Evolutionary conservation across 2,888 invertebrate genomes (phyloP).

Genomic region (Cyclophora punctaria): DNA sequence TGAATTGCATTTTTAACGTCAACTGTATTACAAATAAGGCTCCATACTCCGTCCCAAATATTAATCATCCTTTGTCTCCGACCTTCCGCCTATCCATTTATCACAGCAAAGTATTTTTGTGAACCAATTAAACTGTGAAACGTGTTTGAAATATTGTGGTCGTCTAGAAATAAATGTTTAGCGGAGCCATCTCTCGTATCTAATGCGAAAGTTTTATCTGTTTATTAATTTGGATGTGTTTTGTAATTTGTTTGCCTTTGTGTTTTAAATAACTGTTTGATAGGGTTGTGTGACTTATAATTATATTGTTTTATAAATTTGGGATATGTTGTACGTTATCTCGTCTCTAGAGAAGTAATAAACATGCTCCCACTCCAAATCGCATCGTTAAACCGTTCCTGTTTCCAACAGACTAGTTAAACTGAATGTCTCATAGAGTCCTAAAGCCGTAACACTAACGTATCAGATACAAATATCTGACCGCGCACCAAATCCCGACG

Average conservation of each 20-base stretch:
- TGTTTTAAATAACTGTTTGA: no score
- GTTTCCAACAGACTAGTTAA: slow-evolving; percentile 16
- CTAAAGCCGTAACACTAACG: slow-evolving; percentile 32
- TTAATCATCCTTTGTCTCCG: slow-evolving; percentile 35
- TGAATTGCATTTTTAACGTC: slow-evolving; percentile 11
- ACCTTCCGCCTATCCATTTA: slow-evolving; percentile 32
- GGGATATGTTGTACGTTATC: no score
- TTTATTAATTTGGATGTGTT: no score
- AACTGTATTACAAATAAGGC: slow-evolving; percentile 14
- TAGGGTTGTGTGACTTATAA: no score
- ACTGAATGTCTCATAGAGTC: slow-evolving; percentile 16
- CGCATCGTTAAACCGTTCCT: slow-evolving; percentile 1
- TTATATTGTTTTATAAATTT: no score
- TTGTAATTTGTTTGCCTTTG: no score
- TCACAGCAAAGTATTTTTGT: slow-evolving; percentile 34
- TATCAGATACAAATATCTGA: slow-evolving; percentile 43
- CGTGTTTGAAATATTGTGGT: slow-evolving; percentile 24
- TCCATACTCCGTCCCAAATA: slow-evolving; percentile 21
- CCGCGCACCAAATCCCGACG: slow-evolving; percentile 54
- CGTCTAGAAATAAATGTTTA: slow-evolving; percentile 8
- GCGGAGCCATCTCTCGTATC: neutral
- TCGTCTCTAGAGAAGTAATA: no score
- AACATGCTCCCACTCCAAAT: slow-evolving; percentile 1
- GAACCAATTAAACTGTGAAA: slow-evolving; percentile 33
- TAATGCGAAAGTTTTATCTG: no score